Base-by-base conservation (phyloP, 30 jellyfish, hydroid and myxozoan genomes). In the Catostylus mosaicus region DNA sequence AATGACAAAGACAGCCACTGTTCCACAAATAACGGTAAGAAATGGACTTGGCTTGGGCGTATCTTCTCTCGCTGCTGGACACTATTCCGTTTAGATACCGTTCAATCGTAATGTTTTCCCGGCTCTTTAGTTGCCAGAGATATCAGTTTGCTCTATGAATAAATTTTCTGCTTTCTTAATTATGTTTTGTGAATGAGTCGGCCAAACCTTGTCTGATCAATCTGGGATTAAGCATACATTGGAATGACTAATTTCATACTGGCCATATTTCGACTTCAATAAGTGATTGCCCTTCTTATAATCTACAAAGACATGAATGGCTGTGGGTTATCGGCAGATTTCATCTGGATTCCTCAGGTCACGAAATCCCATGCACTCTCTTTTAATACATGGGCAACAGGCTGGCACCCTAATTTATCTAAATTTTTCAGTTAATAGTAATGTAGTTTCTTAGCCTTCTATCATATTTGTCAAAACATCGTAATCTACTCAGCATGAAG, bases 381-480 rank as follows among this genome's bases (percentile, higher is more conserved):
- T 27, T 59, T 59, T 59, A 20, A 59, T 59, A 27, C 5, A 59
- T 59, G 6, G 71, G 35, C 20, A 2, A 59, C 37, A 2, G 71
- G 26, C 35, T 37, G 6, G 37, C 71, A 16, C 71, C 35, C 37
- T 59, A 59, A 59, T 23, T n/a, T 59, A 59, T 59, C 71, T 59
- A 59, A 59, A 59, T 23, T 23, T 59, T 23, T 26, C 10, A 7
- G 71, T 59, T 59, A 10, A 3, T 59, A 59, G 71, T 59, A 10
- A 59, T 59, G 71, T 1, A 24, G 71, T 59, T 52, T 23, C 71
- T 59, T n/a, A 27, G 71, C 37, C 71, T n/a, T 23, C 9, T 59
- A n/a, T 59, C 37, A 24, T 59, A 59, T 59, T 59, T 59, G 71
- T 59, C 71, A 59, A 59, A 59, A 59, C 37, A 59, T 59, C 10